Evolutionary conservation across 2,113 vertebrate genomes (phyloP).

Genomic region (Porphyrio hochstetteri): DNA sequence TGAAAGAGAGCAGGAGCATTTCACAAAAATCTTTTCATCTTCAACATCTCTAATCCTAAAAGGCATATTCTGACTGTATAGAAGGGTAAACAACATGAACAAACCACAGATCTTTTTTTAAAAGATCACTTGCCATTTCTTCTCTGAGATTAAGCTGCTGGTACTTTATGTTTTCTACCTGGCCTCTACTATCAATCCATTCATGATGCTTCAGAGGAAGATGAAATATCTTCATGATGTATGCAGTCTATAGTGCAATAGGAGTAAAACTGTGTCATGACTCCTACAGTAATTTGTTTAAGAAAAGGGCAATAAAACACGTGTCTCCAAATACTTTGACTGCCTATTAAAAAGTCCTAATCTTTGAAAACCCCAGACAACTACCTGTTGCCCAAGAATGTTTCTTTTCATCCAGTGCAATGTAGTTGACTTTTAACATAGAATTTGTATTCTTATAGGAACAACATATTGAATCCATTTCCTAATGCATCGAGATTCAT

Average conservation of each 20-base stretch:
- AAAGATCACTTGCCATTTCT: background rate
- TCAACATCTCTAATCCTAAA: background rate
- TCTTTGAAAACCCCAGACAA: background rate
- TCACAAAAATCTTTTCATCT: slow-evolving; percentile 44
- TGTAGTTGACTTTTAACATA: background rate
- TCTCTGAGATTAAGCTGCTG: background rate
- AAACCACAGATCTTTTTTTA: background rate
- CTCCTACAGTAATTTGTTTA: background rate
- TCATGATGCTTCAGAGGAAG: background rate
- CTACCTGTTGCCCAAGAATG: background rate
- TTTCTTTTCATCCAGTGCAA: background rate
- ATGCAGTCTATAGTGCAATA: background rate
- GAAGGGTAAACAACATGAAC: slow-evolving; percentile 16
- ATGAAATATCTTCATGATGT: background rate
- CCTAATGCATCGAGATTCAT: background rate
- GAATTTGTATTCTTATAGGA: background rate
- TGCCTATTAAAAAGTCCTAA: background rate
- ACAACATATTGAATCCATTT: background rate
- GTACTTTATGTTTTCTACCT: background rate
- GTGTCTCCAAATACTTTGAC: background rate
- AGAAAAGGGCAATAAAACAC: background rate
- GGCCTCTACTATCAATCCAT: background rate
- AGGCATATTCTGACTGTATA: background rate
- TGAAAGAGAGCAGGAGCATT: slow-evolving; percentile 9
- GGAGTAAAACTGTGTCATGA: background rate